Evolutionary conservation across 2,888 invertebrate genomes (phyloP).

Genomic region (Athalia circularis): DNA sequence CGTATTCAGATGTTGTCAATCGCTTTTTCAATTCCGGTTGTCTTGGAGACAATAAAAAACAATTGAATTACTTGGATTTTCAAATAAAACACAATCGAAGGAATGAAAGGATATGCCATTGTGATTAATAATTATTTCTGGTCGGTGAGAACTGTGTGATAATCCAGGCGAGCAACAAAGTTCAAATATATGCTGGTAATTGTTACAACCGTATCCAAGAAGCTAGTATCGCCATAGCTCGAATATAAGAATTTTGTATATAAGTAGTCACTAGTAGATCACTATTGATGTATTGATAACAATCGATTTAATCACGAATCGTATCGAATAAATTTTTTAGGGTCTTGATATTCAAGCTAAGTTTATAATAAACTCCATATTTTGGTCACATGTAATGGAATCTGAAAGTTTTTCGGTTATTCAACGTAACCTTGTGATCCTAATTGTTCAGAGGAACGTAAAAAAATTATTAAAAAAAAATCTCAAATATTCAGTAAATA

Average conservation of each 20-base stretch:
- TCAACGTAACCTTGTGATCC: background rate
- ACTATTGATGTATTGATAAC: conserved; percentile 56
- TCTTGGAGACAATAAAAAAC: background rate
- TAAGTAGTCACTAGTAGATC: conserved; percentile 54
- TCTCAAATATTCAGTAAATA: background rate
- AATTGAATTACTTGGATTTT: background rate
- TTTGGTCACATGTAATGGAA: conserved; percentile 39
- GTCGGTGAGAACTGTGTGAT: conserved; percentile 47
- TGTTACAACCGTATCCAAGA: conserved; percentile 44
- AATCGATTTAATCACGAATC: conserved; percentile 53
- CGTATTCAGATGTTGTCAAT: background rate
- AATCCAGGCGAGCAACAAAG: conserved; percentile 33
- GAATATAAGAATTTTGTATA: conserved; percentile 51
- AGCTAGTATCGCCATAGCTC: conserved; percentile 49
- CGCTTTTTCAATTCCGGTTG: background rate
- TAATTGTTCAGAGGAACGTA: no score
- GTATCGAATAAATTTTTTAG: conserved; percentile 47
- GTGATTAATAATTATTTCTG: conserved; percentile 46
- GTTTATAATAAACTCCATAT: conserved; percentile 31
- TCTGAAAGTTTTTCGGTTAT: conserved; percentile 18
- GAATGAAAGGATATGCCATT: conserved; percentile 43
- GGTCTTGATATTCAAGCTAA: conserved; percentile 40
- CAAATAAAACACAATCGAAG: conserved; percentile 21
- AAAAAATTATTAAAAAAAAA: background rate
- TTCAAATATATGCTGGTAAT: conserved; percentile 28